A percentile compares a stretch with the other conserved stretches of the same genome.
These are phyloP conservation scores for Panurus biarmicus DNA, from an alignment of 2,113 vertebrate genomes.

Conservation along the genomic window DNA sequence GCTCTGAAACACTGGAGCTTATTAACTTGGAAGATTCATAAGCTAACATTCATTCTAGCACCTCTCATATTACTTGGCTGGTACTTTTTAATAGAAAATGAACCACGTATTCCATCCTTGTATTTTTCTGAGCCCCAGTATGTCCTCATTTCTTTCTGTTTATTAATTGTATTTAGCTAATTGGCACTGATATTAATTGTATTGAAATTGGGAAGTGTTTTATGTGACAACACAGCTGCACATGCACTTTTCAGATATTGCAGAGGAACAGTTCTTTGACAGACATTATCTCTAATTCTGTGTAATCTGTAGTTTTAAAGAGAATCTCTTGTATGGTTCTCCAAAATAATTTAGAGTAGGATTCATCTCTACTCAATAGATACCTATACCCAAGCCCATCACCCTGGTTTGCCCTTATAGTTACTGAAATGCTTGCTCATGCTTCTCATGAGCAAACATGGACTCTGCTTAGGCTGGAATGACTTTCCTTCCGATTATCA, in stretches of 20 bases:
- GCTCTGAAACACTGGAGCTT: background rate
- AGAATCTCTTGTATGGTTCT: background rate
- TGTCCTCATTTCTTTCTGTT: background rate
- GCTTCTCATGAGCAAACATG: background rate
- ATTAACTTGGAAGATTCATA: background rate
- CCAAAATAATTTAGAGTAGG: background rate
- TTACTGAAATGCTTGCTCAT: background rate
- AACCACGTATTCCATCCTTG: fast-evolving
- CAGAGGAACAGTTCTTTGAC: background rate
- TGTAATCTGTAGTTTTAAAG: background rate
- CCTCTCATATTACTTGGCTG: background rate
- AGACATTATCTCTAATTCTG: background rate
- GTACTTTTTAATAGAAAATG: background rate
- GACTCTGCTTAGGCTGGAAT: background rate
- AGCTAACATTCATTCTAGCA: background rate
- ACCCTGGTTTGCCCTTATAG: background rate
- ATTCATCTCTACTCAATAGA: background rate
- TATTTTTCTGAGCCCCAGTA: background rate
- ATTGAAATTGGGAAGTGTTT: background rate
- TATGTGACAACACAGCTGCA: background rate
- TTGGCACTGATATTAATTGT: background rate
- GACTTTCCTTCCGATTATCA: background rate
- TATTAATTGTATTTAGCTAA: background rate
- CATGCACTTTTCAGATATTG: background rate
- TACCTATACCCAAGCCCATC: background rate